These are phyloP conservation scores for Rhyacophila evoluta DNA, from an alignment of 2,888 invertebrate species.

Conservation along the genomic window DNA sequence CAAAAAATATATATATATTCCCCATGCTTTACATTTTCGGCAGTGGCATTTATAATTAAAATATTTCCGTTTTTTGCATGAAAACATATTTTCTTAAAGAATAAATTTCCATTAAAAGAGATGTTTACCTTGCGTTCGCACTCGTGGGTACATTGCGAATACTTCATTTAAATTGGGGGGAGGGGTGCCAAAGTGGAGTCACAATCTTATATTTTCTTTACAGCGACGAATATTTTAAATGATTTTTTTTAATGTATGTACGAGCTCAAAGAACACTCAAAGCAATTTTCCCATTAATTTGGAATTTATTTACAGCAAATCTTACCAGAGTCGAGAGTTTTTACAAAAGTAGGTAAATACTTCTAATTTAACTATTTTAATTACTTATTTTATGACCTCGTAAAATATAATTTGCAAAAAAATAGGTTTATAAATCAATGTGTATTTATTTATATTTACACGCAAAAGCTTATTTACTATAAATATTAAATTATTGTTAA, in stretches of 20 bases:
- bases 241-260: conserved; percentile 12
- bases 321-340: neutral
- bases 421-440: too few species aligned
- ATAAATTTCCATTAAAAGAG: conserved; percentile 13
- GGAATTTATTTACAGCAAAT: neutral
- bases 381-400: neutral
- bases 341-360: neutral
- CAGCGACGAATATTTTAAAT: neutral
- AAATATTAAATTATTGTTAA: too few species aligned
- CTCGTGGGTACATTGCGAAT: neutral
- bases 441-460: too few species aligned
- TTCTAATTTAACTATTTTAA: neutral
- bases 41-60: conserved; percentile 44
- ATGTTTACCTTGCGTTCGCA: conserved; percentile 19
- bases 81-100: conserved; percentile 18
- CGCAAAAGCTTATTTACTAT: too few species aligned
- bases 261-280: conserved; percentile 12
- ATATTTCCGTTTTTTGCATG: conserved; percentile 36
- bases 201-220: conserved; percentile 14
- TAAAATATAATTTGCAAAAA: neutral
- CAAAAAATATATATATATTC: conserved; percentile 29
- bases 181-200: neutral
- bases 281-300: conserved; percentile 18
- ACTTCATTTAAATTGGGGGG: conserved; percentile 5
- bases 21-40: conserved; percentile 39